Evolutionary conservation across 1,140 invertebrate species (phyloP).

Genomic region (Pseudoatta argentina): DNA sequence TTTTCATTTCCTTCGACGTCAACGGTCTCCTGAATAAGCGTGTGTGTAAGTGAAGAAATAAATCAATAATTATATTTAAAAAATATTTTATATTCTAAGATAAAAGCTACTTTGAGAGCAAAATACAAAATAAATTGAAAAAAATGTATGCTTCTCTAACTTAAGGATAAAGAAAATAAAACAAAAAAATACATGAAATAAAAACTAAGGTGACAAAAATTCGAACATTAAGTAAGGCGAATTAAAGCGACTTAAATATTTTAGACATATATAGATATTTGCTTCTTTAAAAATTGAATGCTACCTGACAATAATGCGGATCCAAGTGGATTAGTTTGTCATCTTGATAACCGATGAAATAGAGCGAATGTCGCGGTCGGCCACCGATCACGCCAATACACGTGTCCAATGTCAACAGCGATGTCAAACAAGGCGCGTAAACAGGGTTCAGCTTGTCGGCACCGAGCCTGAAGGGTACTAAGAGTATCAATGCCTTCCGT

Average conservation of each 20-base stretch:
- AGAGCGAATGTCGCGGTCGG: slow-evolving; percentile 95
- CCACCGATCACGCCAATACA: slow-evolving; percentile 97
- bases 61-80: not conserved
- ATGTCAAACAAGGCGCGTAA: slow-evolving; percentile 93
- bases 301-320: slow-evolving; percentile 94
- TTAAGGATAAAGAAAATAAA: not conserved
- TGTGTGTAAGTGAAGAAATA: not conserved
- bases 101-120: not conserved
- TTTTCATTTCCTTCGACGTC: slow-evolving; percentile 90
- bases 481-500: slow-evolving; percentile 93
- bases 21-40: slow-evolving; percentile 89
- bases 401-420: slow-evolving; percentile 91
- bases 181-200: not conserved
- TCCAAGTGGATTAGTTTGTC: slow-evolving; percentile 96
- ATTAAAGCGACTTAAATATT: not conserved
- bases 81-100: not conserved
- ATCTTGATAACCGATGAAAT: slow-evolving; percentile 97
- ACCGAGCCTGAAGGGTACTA: slow-evolving; percentile 95
- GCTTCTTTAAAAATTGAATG: not conserved
- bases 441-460: slow-evolving; percentile 94
- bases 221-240: not conserved
- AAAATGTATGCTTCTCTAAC: not conserved
- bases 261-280: not conserved
- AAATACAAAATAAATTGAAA: not conserved
- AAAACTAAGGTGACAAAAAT: not conserved